phyloP scores from a whole-genome alignment of 2,113 vertebrate genomes.

The Cyprinodon brontotheroides region DNA sequence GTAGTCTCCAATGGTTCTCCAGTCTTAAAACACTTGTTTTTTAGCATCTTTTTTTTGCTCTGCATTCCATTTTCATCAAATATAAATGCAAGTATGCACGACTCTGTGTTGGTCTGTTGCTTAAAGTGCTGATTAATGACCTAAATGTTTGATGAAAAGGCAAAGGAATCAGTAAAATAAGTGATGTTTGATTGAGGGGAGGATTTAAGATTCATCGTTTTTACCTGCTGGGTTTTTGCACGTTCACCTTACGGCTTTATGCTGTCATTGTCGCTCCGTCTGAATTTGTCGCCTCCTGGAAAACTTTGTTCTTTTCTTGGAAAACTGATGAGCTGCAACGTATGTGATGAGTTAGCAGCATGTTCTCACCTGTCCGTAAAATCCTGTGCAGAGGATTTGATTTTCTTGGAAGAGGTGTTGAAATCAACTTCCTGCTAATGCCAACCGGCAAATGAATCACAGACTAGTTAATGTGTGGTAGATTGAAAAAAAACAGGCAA shows the following conservation, averaged over 20 bases:
- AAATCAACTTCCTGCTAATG: conserved; percentile 9
- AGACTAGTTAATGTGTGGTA: not conserved
- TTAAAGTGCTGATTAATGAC: not conserved
- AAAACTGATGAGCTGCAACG: not conserved
- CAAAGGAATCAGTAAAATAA: not conserved
- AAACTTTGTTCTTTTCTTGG: not conserved
- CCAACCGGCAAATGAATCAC: not conserved
- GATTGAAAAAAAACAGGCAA: not conserved
- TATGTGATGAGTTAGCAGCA: not conserved
- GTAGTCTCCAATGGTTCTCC: too few species aligned
- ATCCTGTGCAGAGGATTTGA: conserved; percentile 6
- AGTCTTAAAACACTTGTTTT: too few species aligned
- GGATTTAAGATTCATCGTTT: not conserved
- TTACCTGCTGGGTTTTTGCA: not conserved
- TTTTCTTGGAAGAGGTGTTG: conserved; percentile 9
- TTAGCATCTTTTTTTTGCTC: too few species aligned
- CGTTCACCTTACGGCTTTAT: not conserved
- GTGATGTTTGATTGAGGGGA: not conserved
- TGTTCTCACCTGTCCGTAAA: not conserved
- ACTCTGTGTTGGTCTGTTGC: not conserved
- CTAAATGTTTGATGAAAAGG: not conserved
- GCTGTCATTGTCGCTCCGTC: not conserved
- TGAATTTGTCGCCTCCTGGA: not conserved
- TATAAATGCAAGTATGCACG: not conserved
- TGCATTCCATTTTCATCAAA: too few species aligned